Percentiles rank a stretch among this genome's conserved stretches.
phyloP scores from a whole-genome alignment of 2,113 vertebrate genomes.

The Laticauda colubrina region DNA sequence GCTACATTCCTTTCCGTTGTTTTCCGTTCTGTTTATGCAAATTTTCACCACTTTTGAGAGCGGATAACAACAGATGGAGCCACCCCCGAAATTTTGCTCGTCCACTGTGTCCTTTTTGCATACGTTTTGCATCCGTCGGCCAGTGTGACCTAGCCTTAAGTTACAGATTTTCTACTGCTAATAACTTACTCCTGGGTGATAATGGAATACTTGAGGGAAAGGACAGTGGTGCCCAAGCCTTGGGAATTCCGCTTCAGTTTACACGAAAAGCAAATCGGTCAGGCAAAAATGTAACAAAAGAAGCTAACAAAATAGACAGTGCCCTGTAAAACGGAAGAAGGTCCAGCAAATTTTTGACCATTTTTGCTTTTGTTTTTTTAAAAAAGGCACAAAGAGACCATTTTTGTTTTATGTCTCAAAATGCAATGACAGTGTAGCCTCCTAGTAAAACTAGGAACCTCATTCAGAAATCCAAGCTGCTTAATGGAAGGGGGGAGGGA shows the following conservation, averaged over 20 bases:
- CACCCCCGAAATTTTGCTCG: too few relatives aligned
- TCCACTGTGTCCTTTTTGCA: too few relatives aligned
- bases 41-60: too few relatives aligned
- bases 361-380: background rate
- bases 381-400: background rate
- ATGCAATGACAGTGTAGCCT: background rate
- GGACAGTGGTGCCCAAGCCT: background rate
- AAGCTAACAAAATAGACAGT: background rate
- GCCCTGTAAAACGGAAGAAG: background rate
- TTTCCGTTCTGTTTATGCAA: too few relatives aligned
- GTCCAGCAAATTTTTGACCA: background rate
- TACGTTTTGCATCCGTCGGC: too few relatives aligned
- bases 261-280: slow-evolving; percentile 17
- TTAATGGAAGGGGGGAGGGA: background rate
- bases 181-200: slow-evolving; percentile 1
- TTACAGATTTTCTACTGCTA: background rate
- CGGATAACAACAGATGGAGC: too few relatives aligned
- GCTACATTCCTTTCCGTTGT: too few relatives aligned
- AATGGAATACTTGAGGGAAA: slow-evolving; percentile 24
- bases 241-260: slow-evolving; percentile 18
- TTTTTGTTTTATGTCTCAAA: background rate
- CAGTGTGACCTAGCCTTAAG: too few relatives aligned
- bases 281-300: slow-evolving; percentile 17
- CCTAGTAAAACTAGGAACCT: background rate
- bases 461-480: background rate